These are phyloP conservation scores for Palaemon carinicauda DNA, from an alignment of 1,140 invertebrate species.

Conservation along the genomic window DNA sequence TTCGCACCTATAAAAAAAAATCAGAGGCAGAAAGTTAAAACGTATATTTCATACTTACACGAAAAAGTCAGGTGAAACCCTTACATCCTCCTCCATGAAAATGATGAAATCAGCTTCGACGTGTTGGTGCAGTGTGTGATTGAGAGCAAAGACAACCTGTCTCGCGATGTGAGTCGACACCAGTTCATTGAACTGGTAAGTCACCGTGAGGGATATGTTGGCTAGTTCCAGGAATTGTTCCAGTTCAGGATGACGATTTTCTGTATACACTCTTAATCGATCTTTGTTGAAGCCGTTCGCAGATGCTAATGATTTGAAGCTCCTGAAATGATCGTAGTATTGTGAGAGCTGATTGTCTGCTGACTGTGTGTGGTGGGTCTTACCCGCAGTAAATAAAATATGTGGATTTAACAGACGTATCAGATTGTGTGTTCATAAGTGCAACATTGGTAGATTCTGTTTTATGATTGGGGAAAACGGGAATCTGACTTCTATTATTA, in stretches of 20 bases:
- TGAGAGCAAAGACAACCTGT: slow-evolving; percentile 34
- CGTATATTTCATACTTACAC: not conserved
- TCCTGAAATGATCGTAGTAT: not conserved
- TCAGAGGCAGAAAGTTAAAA: not conserved
- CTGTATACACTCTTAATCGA: slow-evolving; percentile 16
- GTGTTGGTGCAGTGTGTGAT: not conserved
- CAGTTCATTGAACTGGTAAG: not conserved
- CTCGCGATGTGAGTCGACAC: slow-evolving; percentile 42
- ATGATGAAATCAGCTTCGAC: slow-evolving; percentile 30
- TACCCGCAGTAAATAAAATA: not conserved
- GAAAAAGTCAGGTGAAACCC: slow-evolving; percentile 48
- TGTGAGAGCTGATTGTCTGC: too few species aligned
- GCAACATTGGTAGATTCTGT: too few species aligned
- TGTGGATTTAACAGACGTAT: not conserved
- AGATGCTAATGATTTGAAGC: slow-evolving; percentile 16
- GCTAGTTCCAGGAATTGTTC: not conserved
- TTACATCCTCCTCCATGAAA: slow-evolving; percentile 47
- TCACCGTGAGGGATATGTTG: slow-evolving; percentile 8
- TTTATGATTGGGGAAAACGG: too few species aligned
- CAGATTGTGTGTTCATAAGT: too few species aligned
- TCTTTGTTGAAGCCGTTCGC: slow-evolving; percentile 13
- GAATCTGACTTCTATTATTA: too few species aligned
- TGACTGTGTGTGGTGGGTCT: not conserved
- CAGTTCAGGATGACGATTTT: not conserved
- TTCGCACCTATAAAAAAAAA: too few species aligned